phyloP scores from a whole-genome alignment of 2,888 invertebrate species.

The Aradus depressus region DNA sequence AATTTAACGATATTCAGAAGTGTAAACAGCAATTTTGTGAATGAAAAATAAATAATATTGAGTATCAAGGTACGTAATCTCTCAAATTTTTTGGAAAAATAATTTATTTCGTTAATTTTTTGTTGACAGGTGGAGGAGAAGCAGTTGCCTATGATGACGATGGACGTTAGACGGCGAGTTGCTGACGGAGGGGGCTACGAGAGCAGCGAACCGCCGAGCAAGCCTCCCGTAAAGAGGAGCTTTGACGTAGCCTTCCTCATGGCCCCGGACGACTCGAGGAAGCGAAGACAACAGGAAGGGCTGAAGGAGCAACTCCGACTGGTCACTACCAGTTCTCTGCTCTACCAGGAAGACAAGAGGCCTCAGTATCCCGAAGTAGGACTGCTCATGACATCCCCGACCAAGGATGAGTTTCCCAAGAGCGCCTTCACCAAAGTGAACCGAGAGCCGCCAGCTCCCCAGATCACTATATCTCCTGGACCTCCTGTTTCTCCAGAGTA shows the following conservation, averaged over 20 bases:
- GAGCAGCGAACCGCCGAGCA: conserved; percentile 17
- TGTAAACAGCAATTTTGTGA: no score
- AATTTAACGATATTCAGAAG: no score
- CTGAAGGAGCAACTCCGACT: conserved; percentile 41
- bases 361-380: conserved; percentile 34
- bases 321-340: conserved; percentile 30
- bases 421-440: conserved; percentile 78
- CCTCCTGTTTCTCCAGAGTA: background rate
- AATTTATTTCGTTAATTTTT: background rate
- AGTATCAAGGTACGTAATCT: background rate
- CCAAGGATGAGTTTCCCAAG: conserved; percentile 27
- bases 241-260: conserved; percentile 86
- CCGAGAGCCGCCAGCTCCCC: conserved; percentile 1
- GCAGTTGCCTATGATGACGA: conserved; percentile 22
- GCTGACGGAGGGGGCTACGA: conserved; percentile 21
- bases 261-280: conserved; percentile 59
- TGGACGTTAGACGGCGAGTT: conserved; percentile 25
- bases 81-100: background rate
- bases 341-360: conserved; percentile 41
- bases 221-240: conserved; percentile 49
- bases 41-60: no score
- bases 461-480: background rate
- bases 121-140: background rate
- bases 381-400: conserved; percentile 35
- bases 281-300: conserved; percentile 36